A percentile compares a stretch with the other conserved stretches of the same genome.
Conservation (phyloP, 2,113 vertebrate genomes). For the Planiliza haematocheilus region DNA sequence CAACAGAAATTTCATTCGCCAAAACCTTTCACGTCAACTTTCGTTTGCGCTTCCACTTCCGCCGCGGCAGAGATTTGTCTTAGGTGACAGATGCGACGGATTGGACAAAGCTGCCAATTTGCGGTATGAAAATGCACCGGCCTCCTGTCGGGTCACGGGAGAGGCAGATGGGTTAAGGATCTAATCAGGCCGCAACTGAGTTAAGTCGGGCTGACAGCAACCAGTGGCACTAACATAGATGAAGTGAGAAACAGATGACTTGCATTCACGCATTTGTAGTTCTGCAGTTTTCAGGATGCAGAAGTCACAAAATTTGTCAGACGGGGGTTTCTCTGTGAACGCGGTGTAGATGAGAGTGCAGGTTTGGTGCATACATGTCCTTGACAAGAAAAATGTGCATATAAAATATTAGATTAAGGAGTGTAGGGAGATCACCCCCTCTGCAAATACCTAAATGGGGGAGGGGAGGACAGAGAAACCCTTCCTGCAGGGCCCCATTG, state of each 20-base stretch:
- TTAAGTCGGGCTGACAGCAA: slow-evolving; percentile 48
- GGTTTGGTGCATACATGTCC: slow-evolving; percentile 12
- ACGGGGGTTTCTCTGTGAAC: too few relatives aligned
- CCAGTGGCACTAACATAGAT: slow-evolving; percentile 52
- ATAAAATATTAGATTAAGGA: slow-evolving; percentile 41
- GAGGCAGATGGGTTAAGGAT: slow-evolving; percentile 68
- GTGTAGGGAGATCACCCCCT: slow-evolving; percentile 8
- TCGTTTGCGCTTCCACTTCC: slow-evolving; percentile 39
- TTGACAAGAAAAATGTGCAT: slow-evolving; percentile 1
- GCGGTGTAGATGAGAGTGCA: not conserved
- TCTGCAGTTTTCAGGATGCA: not conserved
- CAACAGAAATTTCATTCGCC: too few relatives aligned
- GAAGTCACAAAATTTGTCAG: too few relatives aligned
- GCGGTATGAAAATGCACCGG: slow-evolving; percentile 25
- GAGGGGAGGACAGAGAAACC: slow-evolving; percentile 54
- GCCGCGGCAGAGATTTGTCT: not conserved
- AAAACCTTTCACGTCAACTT: slow-evolving; percentile 46
- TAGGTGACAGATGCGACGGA: slow-evolving; percentile 64
- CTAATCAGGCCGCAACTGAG: slow-evolving; percentile 53
- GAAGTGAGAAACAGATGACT: slow-evolving; percentile 25
- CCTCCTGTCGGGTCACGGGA: slow-evolving; percentile 38
- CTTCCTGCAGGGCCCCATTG: slow-evolving; percentile 52
- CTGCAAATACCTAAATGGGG: slow-evolving; percentile 47
- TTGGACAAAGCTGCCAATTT: slow-evolving; percentile 44
- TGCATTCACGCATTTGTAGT: not conserved